Base-by-base conservation (phyloP, 2,113 vertebrate genomes). In the Channa maculata region DNA sequence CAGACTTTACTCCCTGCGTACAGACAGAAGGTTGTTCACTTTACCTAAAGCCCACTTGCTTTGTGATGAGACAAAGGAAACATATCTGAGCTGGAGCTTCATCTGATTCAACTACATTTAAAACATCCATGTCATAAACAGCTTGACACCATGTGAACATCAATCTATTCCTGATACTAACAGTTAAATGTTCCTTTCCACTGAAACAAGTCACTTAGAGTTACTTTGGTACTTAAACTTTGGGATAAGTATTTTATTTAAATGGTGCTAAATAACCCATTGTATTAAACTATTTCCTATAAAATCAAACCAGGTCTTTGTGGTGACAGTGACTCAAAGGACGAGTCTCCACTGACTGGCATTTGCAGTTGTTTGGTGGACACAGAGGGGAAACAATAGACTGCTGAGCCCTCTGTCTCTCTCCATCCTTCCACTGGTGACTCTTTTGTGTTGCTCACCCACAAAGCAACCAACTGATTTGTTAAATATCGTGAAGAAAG, bases 351-450 rank as follows among this genome's bases (percentile, higher is more conserved):
- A 13, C 1, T 79, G 36, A 83, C 36, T 84, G 65, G 63, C 75
- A 62, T 76, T 37, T 75, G 11, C 57, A 75, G 43, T 50, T 71
- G 38, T 71, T 78, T n/a, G 15, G 7, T 24, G 24, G 24, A 24
- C 39, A 41, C 39, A 41, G 39, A 5, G 50, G 60, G 44, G 59
- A 68, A 86, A 82, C 85, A 88, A 89, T 70, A 65, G 77, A 46
- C 65, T 49, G 71, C 71, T 63, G 68, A 46, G 12, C 45, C 36
- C 49, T 39, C 43, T 36, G 66, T 46, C 39, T 70, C 60, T 72
- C 73, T 82, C 68, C 84, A 87, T 86, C 71, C 54, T 52, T 71
- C 65, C 55, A 72, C 74, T 55, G 41, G 11, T 54, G 45, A 45
- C 44, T 70, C 46, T 62, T 57, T 43, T 71, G 59, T 82, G 59